Evolutionary conservation across 1,140 invertebrate genomes (phyloP), one percentile per base, ranked within the genome.

Genomic region (Wiebesia pumilae): DNA sequence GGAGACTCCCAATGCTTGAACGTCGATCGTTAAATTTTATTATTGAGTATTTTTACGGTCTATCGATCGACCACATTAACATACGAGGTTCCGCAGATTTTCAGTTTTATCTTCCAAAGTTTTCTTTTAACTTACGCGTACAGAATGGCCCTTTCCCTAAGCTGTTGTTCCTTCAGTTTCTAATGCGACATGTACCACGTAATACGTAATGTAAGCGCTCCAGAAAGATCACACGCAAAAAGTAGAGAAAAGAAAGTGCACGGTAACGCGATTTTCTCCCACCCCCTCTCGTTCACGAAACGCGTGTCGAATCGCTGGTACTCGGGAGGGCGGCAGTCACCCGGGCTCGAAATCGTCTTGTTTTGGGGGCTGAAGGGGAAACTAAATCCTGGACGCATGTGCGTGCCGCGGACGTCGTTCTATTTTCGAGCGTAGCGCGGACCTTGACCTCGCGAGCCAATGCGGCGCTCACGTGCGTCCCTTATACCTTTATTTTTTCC

Each of bases 371-470:
- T n/a, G n/a, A n/a, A n/a, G n/a, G 10, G 33, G 19, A 24, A 0
- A 0, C 38, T 21, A 27, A 27, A 38, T 24, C 80, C 19, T 65
- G 40, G 0, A 33, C 65, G 62, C 62, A 24, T 71, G n/a, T 27
- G 62, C 62, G n/a, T 12, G 21, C 40, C 38, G 73, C 73, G 38
- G 35, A 33, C 30, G 30, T 16, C 2, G 77, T 54, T 79, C 79
- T 81, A 81, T 81, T 81, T 81, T 40, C 9, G 79, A 81, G 21
- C 79, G 21, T 35, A 81, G 21, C 79, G 21, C 79, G 79, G 79
- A 81, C 79, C 79, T 58, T 81, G 79, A 65, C 79, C 79, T 65
- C 79, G 58, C 51, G 58, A 38, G 6, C 27, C 75, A 47, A 54
- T 54, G 51, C 51, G 51, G 51, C 51, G 6, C 51, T 62, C 16